Base-by-base conservation (phyloP, 2,113 vertebrate genomes). In the Uria aalge region DNA sequence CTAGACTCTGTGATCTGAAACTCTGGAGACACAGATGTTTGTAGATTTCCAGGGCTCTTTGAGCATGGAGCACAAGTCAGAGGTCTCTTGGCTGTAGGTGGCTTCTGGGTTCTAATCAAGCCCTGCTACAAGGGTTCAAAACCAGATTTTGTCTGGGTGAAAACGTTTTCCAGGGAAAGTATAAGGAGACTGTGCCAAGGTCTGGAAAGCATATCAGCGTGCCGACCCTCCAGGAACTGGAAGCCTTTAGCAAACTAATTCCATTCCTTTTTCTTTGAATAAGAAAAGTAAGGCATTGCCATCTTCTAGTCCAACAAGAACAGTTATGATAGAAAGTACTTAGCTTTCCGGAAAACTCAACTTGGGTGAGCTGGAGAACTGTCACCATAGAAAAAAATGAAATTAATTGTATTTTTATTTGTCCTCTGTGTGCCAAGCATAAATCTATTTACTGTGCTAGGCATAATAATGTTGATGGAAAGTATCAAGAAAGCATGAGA, bases 341-440 rank as follows among this genome's bases (percentile, higher is more conserved):
- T 73, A 67, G 59, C 79, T 87, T 92, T 94, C 82, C 27, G 20
- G 71, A 92, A 94, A 56, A 59, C 59, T 73, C 73, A 87, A 2
- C 79, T 82, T 97, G 92, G 57, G 78, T 90, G 71, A 95, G 68
- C 83, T 91, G 85, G 48, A 94, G 86, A 93, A 53, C 52, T 78
- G 62, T 93, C 71, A 86, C 60, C 52, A 36, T 94, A 92, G 93
- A 88, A 97, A 96, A 95, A 66, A 95, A 82, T 24, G 24, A 85
- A 92, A 89, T 87, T 40, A 45, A 69, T 60, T 55, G 8, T 68
- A 62, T 92, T 86, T 96, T 91, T 66, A 72, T 94, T 94, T 91
- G 30, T 91, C 18, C 23, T 94, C 45, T 87, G 11, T 85, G 38
- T 93, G 84, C 85, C 92, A 91, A 87, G 12, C 43, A 62, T 45